A percentile compares a stretch with the other conserved stretches of the same genome.
phyloP scores from a whole-genome alignment of 2,888 invertebrate species.

The Zonitis immaculata region DNA sequence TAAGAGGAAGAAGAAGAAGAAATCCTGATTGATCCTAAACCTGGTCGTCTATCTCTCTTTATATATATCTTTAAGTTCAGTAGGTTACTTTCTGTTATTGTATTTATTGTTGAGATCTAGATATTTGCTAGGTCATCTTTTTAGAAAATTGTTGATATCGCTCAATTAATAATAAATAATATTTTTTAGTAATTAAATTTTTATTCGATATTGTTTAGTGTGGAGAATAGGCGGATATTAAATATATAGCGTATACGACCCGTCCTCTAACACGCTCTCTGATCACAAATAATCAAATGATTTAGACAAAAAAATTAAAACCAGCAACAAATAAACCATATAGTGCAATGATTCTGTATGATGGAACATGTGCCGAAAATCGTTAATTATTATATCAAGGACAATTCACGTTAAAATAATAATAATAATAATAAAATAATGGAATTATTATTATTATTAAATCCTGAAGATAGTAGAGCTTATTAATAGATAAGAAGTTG shows the following conservation, averaged over 20 bases:
- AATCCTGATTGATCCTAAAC: slow-evolving; percentile 5
- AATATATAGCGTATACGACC: slow-evolving; percentile 42
- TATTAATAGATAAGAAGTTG: too few species aligned
- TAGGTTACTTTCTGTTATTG: slow-evolving; percentile 16
- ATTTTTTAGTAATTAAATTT: too few species aligned
- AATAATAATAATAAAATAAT: not conserved
- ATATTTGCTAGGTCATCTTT: slow-evolving; percentile 1
- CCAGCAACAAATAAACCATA: slow-evolving; percentile 18
- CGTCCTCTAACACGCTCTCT: slow-evolving; percentile 39
- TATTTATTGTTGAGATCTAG: slow-evolving; percentile 9
- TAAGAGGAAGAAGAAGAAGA: not conserved
- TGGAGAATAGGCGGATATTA: slow-evolving; percentile 33
- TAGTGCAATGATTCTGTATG: slow-evolving; percentile 4
- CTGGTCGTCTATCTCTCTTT: too few species aligned
- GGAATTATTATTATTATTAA: not conserved
- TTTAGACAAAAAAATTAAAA: too few species aligned
- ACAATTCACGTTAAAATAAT: slow-evolving; percentile 29
- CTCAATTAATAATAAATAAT: too few species aligned
- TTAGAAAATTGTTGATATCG: not conserved
- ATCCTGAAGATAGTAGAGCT: too few species aligned
- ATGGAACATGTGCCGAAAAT: slow-evolving; percentile 42
- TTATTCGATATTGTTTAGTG: too few species aligned
- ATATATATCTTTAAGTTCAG: too few species aligned
- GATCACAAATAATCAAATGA: slow-evolving; percentile 41
- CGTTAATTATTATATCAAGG: slow-evolving; percentile 43